A percentile compares a stretch with the other conserved stretches of the same genome.
phyloP scores from a whole-genome alignment of 2,888 invertebrate species.

The Folsomia manolachei region DNA sequence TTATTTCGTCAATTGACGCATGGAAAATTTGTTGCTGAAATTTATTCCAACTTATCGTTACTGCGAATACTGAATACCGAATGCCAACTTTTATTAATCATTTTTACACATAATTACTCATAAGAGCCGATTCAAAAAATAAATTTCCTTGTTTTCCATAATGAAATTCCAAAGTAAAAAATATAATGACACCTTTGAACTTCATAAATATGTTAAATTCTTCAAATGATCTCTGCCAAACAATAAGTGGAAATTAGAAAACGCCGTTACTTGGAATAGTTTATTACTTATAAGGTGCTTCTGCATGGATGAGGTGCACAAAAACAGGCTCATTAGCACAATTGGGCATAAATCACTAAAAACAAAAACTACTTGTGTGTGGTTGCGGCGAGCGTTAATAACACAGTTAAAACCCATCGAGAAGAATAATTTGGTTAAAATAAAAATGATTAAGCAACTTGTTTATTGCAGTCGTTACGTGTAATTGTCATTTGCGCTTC shows the following conservation, averaged over 20 bases:
- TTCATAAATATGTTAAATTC: background rate
- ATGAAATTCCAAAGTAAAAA: background rate
- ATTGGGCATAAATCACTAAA: background rate
- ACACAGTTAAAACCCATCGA: too few relatives aligned
- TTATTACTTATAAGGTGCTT: background rate
- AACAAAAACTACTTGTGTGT: background rate
- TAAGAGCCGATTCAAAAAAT: too few relatives aligned
- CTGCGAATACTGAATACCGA: too few relatives aligned
- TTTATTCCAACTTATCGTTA: too few relatives aligned
- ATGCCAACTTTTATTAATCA: too few relatives aligned
- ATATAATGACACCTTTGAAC: too few relatives aligned
- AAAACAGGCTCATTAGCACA: constrained; percentile 1
- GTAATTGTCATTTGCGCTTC: too few relatives aligned
- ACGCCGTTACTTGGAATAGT: background rate
- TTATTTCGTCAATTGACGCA: too few relatives aligned
- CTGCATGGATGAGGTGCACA: background rate
- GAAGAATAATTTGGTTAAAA: background rate
- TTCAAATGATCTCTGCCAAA: background rate
- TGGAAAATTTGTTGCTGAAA: too few relatives aligned
- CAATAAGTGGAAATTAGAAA: background rate
- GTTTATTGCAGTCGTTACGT: background rate
- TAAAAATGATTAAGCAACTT: constrained; percentile 12
- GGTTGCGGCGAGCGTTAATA: background rate
- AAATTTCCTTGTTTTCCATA: background rate
- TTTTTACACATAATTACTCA: too few relatives aligned